Evolutionary conservation across 2,888 invertebrate species (phyloP).

Genomic region (Pasiphila rectangulata): DNA sequence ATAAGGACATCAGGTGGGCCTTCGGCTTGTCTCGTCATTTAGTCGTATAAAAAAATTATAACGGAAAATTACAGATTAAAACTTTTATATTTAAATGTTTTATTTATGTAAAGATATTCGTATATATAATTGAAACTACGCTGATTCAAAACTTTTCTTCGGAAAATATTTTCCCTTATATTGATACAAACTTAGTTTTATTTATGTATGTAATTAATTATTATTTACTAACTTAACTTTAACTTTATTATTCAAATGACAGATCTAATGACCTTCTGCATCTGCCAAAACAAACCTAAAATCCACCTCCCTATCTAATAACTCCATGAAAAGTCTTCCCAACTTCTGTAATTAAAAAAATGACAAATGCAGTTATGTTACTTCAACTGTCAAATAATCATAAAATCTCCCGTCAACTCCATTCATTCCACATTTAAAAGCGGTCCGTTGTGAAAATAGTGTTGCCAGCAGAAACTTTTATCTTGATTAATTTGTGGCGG

Average conservation of each 20-base stretch:
- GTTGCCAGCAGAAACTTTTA: constrained; percentile 29
- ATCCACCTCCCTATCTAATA: background rate
- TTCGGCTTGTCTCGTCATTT: too few relatives aligned
- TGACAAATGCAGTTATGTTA: constrained; percentile 27
- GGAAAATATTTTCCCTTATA: background rate
- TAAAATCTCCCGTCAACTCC: constrained; percentile 21
- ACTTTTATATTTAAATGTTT: too few relatives aligned
- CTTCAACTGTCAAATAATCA: constrained; percentile 27
- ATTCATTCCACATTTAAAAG: constrained; percentile 28
- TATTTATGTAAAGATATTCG: too few relatives aligned
- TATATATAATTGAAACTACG: too few relatives aligned
- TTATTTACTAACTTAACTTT: too few relatives aligned
- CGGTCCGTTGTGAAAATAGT: constrained; percentile 30
- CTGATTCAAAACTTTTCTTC: background rate
- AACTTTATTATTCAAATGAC: background rate
- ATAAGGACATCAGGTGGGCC: too few relatives aligned
- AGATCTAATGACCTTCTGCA: background rate
- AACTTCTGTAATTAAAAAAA: constrained; percentile 15
- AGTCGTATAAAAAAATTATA: too few relatives aligned
- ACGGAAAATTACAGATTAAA: too few relatives aligned
- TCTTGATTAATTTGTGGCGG: constrained; percentile 25
- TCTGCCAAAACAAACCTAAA: constrained; percentile 9
- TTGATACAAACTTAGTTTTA: too few relatives aligned
- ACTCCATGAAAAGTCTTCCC: background rate
- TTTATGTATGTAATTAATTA: too few relatives aligned